Evolutionary conservation across 2,113 vertebrate species (phyloP), one percentile per base, ranked within the genome.

Genomic region (Pleuronectes platessa): DNA sequence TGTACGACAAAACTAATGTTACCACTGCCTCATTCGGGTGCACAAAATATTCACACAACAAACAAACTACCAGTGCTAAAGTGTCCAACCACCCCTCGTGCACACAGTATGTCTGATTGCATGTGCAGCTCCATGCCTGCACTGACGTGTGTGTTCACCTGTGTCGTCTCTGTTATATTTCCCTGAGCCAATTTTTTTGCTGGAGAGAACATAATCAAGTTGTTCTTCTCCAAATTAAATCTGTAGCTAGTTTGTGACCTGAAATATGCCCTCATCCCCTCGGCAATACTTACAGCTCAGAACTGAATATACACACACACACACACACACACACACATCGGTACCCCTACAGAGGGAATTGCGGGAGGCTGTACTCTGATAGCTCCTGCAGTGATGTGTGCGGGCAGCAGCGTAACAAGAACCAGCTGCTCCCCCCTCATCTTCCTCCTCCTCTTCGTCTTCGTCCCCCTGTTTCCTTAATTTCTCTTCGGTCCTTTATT

Each of bases 211-310:
- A 61, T 89, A 88, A 92, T 90, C 86, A 89, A 88, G 86, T 92
- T 90, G 76, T 86, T 89, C 76, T 60, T 88, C 71, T 72, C 71
- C 42, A 90, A 92, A 90, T 92, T 84, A 82, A 90, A 92, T 92
- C 86, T 89, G 80, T 49, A 85, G 83, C 90, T 82, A 67, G 87
- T 89, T 90, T 88, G 83, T 78, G 86, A 86, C 90, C 88, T 91
- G 83, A 88, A 85, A 90, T 90, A 85, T 88, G 86, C 78, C 90
- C 84, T 69, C 81, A 45, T 80, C 78, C 79, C 79, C 45, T 51
- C 21, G 83, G 86, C 82, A 85, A 81, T 84, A 83, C 76, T 73
- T 74, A 71, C 59, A 74, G 80, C 69, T 78, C 71, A 15, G 64
- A 24, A 26, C 61, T 71, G 56, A 68, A 65, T 12, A 4, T 63